phyloP scores from a whole-genome alignment of 2,888 invertebrate species.

The Acrobasis suavella region DNA sequence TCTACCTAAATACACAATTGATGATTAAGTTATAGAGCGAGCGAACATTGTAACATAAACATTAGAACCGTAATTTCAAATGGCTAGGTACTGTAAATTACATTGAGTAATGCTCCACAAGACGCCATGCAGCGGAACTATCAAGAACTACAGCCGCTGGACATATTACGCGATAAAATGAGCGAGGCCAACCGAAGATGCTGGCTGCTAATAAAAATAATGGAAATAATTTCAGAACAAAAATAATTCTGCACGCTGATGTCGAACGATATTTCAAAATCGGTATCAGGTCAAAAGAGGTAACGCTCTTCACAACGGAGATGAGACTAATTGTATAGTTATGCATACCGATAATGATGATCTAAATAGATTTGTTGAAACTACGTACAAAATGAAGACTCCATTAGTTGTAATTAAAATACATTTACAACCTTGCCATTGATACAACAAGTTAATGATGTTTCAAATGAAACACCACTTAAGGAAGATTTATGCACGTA shows the following conservation, averaged over 20 bases:
- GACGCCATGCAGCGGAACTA: conserved; percentile 25
- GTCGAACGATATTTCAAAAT: conserved; percentile 13
- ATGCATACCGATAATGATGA: neutral
- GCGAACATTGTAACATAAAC: conserved; percentile 17
- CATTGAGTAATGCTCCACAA: conserved; percentile 22
- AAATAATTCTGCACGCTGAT: conserved; percentile 5
- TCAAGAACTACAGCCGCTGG: conserved; percentile 21
- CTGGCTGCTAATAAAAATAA: conserved; percentile 11
- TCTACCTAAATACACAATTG: neutral
- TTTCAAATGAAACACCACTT: conserved; percentile 10
- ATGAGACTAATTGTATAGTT: conserved; percentile 11
- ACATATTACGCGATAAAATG: conserved; percentile 23
- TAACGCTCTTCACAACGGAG: neutral
- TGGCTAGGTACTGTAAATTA: conserved; percentile 22
- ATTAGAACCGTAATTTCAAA: conserved; percentile 21
- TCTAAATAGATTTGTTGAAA: conserved; percentile 5
- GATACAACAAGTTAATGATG: conserved; percentile 20
- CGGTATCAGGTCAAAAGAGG: conserved; percentile 8
- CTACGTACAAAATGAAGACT: neutral
- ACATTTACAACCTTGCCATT: conserved; percentile 22
- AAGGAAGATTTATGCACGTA: neutral
- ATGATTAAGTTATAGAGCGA: conserved; percentile 2
- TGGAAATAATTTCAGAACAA: conserved; percentile 13
- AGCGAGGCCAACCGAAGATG: conserved; percentile 20
- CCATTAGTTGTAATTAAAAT: conserved; percentile 10